Conservation (phyloP, 2,797 vertebrate species). For the Pseudomugil gertrudae region DNA sequence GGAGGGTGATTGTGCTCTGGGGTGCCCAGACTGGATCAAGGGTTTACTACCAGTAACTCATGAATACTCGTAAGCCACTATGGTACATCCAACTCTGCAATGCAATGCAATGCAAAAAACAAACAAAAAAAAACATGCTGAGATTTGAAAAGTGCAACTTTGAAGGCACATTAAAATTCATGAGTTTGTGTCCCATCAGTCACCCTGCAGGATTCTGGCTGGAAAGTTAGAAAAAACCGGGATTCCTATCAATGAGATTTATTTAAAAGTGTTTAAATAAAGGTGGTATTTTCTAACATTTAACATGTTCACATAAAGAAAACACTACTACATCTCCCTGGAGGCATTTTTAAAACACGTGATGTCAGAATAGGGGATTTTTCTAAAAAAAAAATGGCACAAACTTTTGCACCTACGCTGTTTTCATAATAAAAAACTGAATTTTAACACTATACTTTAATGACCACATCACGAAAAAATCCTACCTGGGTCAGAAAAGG, state of each 20-base stretch:
- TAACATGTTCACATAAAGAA: background rate
- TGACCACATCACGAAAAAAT: background rate
- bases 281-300: background rate
- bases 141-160: constrained; percentile 21
- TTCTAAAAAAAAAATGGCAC: background rate
- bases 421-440: background rate
- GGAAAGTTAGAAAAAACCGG: background rate
- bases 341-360: background rate
- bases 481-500: constrained; percentile 63
- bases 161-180: background rate
- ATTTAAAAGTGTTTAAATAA: background rate
- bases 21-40: constrained; percentile 54
- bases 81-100: constrained; percentile 55
- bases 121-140: constrained; percentile 30
- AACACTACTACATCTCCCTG: background rate
- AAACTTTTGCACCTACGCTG: background rate
- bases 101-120: background rate
- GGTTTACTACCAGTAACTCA: constrained; percentile 54
- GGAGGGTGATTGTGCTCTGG: constrained; percentile 50
- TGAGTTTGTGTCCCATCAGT: constrained; percentile 11
- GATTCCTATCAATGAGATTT: too few species aligned
- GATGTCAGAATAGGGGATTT: background rate
- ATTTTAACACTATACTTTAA: background rate
- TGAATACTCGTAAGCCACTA: constrained; percentile 49
- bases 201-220: background rate